A percentile compares a stretch with the other conserved stretches of the same genome.
Conservation (phyloP, 2,888 invertebrate species). For the Rhagophthalmus giganteus region DNA sequence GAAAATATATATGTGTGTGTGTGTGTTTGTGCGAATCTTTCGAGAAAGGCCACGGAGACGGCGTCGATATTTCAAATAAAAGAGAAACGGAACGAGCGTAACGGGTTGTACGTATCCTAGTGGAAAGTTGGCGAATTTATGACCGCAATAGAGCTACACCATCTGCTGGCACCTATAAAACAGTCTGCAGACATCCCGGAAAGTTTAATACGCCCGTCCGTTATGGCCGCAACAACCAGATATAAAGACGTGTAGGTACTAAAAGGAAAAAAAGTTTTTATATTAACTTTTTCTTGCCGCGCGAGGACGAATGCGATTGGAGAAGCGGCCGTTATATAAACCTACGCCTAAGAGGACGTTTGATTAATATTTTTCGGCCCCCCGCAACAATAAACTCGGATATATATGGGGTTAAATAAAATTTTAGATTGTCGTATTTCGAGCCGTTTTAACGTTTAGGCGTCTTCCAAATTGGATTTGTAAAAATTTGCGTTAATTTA, state of each 20-base stretch:
- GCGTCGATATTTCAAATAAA: constrained; percentile 23
- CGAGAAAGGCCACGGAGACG: constrained; percentile 5
- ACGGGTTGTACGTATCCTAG: constrained; percentile 45
- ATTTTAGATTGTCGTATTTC: too few species aligned
- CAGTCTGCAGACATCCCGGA: constrained; percentile 33
- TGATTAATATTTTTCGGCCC: neutral
- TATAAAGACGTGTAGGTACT: constrained; percentile 24
- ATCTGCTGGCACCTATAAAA: constrained; percentile 42
- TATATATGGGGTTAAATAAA: too few species aligned
- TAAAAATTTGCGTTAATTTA: too few species aligned
- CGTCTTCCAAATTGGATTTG: too few species aligned
- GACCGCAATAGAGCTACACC: constrained; percentile 49
- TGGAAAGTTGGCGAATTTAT: constrained; percentile 48
- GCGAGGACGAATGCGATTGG: neutral
- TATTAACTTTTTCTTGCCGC: constrained; percentile 8
- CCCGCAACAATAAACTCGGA: too few species aligned
- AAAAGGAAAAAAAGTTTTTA: constrained; percentile 9
- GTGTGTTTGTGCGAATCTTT: constrained; percentile 2
- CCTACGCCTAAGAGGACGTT: too few species aligned
- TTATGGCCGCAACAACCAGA: constrained; percentile 28
- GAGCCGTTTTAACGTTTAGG: too few species aligned
- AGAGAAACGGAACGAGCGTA: constrained; percentile 30
- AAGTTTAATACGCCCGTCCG: constrained; percentile 28
- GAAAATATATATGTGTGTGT: constrained; percentile 4
- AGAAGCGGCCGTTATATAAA: too few species aligned